These are phyloP conservation scores for Chrysaora quinquecirrha DNA, from an alignment of 30 jellyfish, hydroid and myxozoan genomes.

Conservation along the genomic window DNA sequence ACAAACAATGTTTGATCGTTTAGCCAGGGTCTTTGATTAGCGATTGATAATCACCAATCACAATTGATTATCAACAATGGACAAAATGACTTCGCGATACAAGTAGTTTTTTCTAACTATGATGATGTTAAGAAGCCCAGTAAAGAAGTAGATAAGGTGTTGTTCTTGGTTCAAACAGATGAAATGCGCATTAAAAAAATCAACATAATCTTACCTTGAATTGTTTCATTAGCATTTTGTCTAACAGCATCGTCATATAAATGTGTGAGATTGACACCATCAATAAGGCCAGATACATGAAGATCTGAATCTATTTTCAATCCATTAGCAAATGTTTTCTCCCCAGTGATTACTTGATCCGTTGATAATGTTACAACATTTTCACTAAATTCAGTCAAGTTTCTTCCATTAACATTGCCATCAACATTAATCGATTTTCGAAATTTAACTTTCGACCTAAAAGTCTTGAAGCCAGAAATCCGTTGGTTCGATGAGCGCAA, in stretches of 20 bases:
- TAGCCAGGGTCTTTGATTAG: too few relatives aligned
- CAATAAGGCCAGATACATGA: slow-evolving; percentile 77
- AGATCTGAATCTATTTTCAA: slow-evolving; percentile 51
- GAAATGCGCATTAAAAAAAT: not conserved
- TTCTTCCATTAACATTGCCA: slow-evolving; percentile 73
- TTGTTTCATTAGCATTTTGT: slow-evolving; percentile 53
- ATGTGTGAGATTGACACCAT: slow-evolving; percentile 73
- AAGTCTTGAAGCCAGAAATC: slow-evolving; percentile 52
- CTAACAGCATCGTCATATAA: slow-evolving; percentile 71
- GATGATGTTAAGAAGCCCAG: not conserved
- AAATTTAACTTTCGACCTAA: slow-evolving; percentile 19
- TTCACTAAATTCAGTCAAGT: slow-evolving; percentile 55
- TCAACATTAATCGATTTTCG: slow-evolving; percentile 35
- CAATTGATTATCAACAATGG: too few relatives aligned
- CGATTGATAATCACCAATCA: too few relatives aligned
- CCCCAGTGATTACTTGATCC: slow-evolving; percentile 51
- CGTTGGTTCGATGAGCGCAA: slow-evolving; percentile 21
- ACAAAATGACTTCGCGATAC: too few relatives aligned
- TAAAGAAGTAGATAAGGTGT: not conserved
- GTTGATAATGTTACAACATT: slow-evolving; percentile 59
- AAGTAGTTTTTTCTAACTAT: too few relatives aligned
- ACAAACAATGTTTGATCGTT: too few relatives aligned
- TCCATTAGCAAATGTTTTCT: slow-evolving; percentile 60
- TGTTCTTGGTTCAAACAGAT: not conserved
- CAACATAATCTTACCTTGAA: slow-evolving; percentile 35